Conservation (phyloP, 2,113 vertebrate species). For the Heterochromis multidens region DNA sequence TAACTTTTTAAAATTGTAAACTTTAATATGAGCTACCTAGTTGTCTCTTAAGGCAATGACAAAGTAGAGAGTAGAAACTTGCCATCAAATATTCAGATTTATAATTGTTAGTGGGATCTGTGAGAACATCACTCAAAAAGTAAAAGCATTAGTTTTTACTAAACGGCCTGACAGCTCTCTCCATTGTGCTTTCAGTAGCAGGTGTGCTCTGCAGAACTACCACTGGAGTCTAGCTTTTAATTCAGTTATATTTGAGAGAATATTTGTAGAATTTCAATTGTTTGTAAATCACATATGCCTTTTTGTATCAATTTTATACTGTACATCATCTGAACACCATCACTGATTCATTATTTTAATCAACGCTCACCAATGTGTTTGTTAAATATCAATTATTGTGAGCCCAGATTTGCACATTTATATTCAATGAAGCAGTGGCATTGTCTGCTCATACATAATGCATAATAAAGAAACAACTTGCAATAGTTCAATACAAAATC, state of each 20-base stretch:
- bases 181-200: conserved; percentile 33
- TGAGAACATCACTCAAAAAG: conserved; percentile 13
- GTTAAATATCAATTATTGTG: conserved; percentile 41
- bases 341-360: conserved; percentile 35
- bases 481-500: not conserved
- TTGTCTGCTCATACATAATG: conserved; percentile 21
- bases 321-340: conserved; percentile 52
- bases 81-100: conserved; percentile 16
- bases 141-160: not conserved
- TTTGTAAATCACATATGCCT: conserved; percentile 76
- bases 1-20: conserved; percentile 56
- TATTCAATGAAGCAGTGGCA: conserved; percentile 47
- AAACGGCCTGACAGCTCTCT: conserved; percentile 26
- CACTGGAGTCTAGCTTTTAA: conserved; percentile 52
- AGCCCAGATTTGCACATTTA: conserved; percentile 43
- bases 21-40: conserved; percentile 46
- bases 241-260: conserved; percentile 34
- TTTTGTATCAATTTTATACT: conserved; percentile 77
- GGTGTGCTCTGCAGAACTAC: conserved; percentile 31
- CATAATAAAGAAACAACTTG: not conserved
- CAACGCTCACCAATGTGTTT: conserved; percentile 52
- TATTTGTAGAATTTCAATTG: conserved; percentile 63
- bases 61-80: conserved; percentile 3
- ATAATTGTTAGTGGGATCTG: not conserved
- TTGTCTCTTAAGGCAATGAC: conserved; percentile 28